Evolutionary conservation across 2,888 invertebrate species (phyloP).

Genomic region (Euclidia mi): DNA sequence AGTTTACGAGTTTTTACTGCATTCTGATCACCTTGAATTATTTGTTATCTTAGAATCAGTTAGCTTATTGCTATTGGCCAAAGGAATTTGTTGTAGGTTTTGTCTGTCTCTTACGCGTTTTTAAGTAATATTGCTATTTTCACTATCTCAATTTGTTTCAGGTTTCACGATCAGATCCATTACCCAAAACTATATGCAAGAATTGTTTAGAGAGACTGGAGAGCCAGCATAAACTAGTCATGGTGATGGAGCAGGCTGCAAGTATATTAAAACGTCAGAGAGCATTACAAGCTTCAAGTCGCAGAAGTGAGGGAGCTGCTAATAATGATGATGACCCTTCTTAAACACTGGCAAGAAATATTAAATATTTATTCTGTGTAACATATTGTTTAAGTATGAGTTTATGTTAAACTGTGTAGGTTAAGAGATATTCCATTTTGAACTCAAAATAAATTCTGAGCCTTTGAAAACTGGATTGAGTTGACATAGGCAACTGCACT

Average conservation of each 20-base stretch:
- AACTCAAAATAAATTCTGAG: background rate
- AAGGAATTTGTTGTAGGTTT: no score
- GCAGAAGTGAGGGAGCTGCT: conserved; percentile 61
- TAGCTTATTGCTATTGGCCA: no score
- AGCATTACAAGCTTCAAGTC: conserved; percentile 46
- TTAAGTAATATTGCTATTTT: no score
- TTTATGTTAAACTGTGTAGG: conserved; percentile 15
- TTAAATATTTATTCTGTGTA: background rate
- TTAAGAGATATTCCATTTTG: conserved; percentile 23
- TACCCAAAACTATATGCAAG: conserved; percentile 93
- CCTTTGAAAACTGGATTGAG: background rate
- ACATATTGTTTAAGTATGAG: conserved; percentile 17
- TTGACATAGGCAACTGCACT: no score
- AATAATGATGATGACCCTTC: conserved; percentile 62
- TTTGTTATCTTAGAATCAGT: no score
- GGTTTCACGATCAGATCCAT: conserved; percentile 91
- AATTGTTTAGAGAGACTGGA: conserved; percentile 90
- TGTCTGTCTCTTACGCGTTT: no score
- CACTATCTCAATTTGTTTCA: no score
- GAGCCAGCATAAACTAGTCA: conserved; percentile 87
- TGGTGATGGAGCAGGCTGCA: conserved; percentile 84
- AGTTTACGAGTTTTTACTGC: no score
- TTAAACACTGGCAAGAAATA: conserved; percentile 46
- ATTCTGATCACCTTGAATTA: no score
- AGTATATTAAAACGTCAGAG: conserved; percentile 79